Evolutionary conservation across 2,888 invertebrate genomes (phyloP), one percentile per base, ranked within the genome.

Genomic region (Acanthoscelides obtectus): DNA sequence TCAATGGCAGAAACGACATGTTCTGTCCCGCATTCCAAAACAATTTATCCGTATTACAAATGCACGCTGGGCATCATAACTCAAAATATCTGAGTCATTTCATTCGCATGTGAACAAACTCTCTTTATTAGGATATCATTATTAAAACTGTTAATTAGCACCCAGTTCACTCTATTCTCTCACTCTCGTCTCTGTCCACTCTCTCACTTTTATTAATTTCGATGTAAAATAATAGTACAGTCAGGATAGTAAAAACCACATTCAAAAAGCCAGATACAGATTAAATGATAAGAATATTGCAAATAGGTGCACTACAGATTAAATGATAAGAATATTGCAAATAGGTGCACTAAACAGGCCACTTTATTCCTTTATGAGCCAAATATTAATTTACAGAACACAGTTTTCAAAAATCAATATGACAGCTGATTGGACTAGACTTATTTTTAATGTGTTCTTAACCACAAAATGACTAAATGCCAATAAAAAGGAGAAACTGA

Each of bases 91-190:
- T 80, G 80, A 80, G 78, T 80, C 80, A 80, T 77, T 79, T 76
- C 69, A 71, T 75, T 81, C 80, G 82, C 45, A 45, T 84, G 83
- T 83, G 83, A 84, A 84, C 82, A 83, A 82, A 82, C 83, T 82
- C 78, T 77, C 81, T 83, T 83, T 84, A 83, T 83, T 84, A 83
- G 83, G 81, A 83, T 82, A 84, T 83, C 82, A 83, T 84, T 83
- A 84, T 82, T 82, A 82, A 83, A 83, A 81, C 81, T 81, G 81
- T 81, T 82, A 83, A 83, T 83, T 82, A 81, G 76, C 68, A 20
- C 68, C 70, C 27, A 66, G 66, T 64, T 67, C 22, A 69, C 27
- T 68, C 70, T 73, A 65, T 63, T 63, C 69, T 70, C 71, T 68
- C 67, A 73, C 76, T 68, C 69, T 20, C 12, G 67, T 64, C 19